Percentiles rank a stretch among this genome's conserved stretches.
Conservation (phyloP, 2,797 vertebrate species). For the Labroides dimidiatus region DNA sequence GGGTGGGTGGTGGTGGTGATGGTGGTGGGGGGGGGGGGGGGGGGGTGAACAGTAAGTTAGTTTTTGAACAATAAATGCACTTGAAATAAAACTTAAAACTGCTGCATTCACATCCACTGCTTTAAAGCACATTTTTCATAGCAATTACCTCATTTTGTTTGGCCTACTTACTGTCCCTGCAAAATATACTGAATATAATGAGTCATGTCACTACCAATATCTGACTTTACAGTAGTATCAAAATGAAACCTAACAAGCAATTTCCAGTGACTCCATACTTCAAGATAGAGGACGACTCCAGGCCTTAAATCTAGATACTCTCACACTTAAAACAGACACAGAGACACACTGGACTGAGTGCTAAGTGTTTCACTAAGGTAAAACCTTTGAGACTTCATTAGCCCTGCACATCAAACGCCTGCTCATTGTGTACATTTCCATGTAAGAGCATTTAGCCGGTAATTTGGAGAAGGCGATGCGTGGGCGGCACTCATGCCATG, state of each 20-base stretch:
- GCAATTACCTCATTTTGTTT: slow-evolving; percentile 66
- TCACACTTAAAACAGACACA: slow-evolving; percentile 35
- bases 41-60: background rate
- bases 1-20: too few relatives aligned
- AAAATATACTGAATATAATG: slow-evolving; percentile 70
- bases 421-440: slow-evolving; percentile 70
- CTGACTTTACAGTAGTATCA: slow-evolving; percentile 34
- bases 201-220: slow-evolving; percentile 64
- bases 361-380: slow-evolving; percentile 63
- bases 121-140: slow-evolving; percentile 47
- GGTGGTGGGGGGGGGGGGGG: too few relatives aligned
- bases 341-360: slow-evolving; percentile 34
- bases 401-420: slow-evolving; percentile 64
- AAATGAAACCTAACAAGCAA: slow-evolving; percentile 67
- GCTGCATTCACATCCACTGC: slow-evolving; percentile 46
- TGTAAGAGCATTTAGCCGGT: slow-evolving; percentile 70
- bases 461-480: slow-evolving; percentile 71
- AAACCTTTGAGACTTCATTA: slow-evolving; percentile 77
- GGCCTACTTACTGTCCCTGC: slow-evolving; percentile 62
- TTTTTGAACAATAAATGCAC: slow-evolving; percentile 7
- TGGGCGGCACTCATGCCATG: slow-evolving; percentile 72
- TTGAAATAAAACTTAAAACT: slow-evolving; percentile 21
- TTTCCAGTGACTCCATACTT: slow-evolving; percentile 51
- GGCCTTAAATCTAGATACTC: slow-evolving; percentile 31
- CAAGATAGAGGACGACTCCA: slow-evolving; percentile 34